Evolutionary conservation across 2,797 vertebrate species (phyloP), one percentile per base, ranked within the genome.

Genomic region (Leptatherina wallacei): DNA sequence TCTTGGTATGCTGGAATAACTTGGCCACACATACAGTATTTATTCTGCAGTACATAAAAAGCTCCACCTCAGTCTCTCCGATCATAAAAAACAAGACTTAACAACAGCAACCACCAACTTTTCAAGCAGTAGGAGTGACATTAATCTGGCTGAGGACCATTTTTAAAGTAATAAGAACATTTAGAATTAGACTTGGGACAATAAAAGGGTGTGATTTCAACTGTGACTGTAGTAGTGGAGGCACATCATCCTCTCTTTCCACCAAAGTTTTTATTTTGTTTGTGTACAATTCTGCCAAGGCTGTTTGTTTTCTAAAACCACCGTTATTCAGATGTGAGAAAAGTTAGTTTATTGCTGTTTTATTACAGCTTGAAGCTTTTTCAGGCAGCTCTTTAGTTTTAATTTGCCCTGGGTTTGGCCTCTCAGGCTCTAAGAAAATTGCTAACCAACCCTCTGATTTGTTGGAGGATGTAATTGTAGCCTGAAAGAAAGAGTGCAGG

Each of bases 1-100:
- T 42, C 29, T 61, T 20, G 59, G 60, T 54, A 60, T 73, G 67
- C 61, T 64, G 71, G 18, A 71, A 42, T 56, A 68, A 44, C 52
- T 49, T 8, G 64, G 72, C 65, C 66, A 44, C 73, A 73, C 57
- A 65, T 54, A 9, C 18, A 71, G 55, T 60, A 56, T 75, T 77
- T 77, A 65, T 65, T 20, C 42, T 35, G 2, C 2, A 58, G 61
- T 0, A 29, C 35, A 30, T 38, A 61, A 49, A 74, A 47, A 51
- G 42, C 55, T 58, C 22, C 29, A 18, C 18, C 56, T 76, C 54
- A 51, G 6, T 58, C 57, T 38, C 38, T 61, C 14, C 30, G 3
- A 47, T n/a, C 20, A n/a, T 47, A 61, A 44, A 24, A 42, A 70
- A 20, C 56, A 32, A 12, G 32, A 18, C 22, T 55, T 7, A n/a